These are phyloP conservation scores for Gymnarchus niloticus DNA, from an alignment of 2,113 vertebrate species.

Conservation along the genomic window DNA sequence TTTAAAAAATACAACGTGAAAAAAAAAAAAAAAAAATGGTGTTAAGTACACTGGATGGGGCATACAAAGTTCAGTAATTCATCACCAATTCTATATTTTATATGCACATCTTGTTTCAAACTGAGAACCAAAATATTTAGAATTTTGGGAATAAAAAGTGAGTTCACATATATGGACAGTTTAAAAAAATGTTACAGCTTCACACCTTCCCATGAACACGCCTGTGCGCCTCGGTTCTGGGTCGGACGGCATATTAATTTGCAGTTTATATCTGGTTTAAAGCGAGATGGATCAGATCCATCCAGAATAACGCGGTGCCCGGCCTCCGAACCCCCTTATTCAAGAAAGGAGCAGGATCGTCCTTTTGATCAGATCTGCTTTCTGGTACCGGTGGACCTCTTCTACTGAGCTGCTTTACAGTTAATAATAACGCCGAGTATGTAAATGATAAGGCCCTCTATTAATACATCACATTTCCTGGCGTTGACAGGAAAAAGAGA, in stretches of 20 bases:
- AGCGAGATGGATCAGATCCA: not conserved
- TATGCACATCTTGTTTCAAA: not conserved
- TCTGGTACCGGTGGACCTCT: not conserved
- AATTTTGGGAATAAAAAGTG: not conserved
- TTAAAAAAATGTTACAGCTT: no score
- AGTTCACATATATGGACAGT: not conserved
- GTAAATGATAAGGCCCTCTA: not conserved
- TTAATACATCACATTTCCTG: not conserved
- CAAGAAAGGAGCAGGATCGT: no score
- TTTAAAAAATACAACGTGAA: no score
- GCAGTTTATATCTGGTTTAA: not conserved
- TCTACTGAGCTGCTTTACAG: not conserved
- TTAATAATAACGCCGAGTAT: not conserved
- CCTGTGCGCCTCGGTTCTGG: no score
- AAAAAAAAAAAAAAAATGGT: no score
- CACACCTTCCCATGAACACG: no score
- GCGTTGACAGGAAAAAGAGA: not conserved
- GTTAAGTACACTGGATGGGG: not conserved
- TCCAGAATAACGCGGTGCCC: no score
- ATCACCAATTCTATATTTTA: not conserved
- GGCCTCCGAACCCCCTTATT: not conserved
- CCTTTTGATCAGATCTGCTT: not conserved
- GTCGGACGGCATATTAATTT: no score
- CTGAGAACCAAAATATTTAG: not conserved
- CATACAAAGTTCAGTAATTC: not conserved